Conservation (phyloP, 2,113 vertebrate genomes). For the Larimichthys crocea region DNA sequence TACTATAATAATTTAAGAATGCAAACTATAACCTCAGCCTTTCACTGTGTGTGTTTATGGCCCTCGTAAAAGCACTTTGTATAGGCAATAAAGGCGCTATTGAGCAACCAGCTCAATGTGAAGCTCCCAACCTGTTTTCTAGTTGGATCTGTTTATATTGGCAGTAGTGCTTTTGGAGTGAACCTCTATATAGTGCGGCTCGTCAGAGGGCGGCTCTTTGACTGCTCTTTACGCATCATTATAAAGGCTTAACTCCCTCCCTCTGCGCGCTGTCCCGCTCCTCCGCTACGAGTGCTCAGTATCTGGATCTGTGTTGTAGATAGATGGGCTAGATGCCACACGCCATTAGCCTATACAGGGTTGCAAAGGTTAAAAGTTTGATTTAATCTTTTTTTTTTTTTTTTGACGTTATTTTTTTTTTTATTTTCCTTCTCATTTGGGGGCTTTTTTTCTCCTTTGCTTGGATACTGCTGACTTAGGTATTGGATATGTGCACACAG, state of each 20-base stretch:
- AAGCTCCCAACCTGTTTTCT: background rate
- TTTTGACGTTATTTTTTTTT: background rate
- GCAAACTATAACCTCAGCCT: background rate
- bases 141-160: conserved; percentile 18
- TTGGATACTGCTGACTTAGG: conserved; percentile 79
- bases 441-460: conserved; percentile 52
- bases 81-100: background rate
- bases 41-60: background rate
- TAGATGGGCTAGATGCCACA: conserved; percentile 49
- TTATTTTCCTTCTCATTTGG: background rate
- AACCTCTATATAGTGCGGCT: conserved; percentile 4
- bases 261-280: conserved; percentile 59
- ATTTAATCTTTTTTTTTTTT: conserved; percentile 5
- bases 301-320: conserved; percentile 52
- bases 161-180: conserved; percentile 6
- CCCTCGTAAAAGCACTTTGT: background rate
- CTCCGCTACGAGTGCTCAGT: conserved; percentile 34
- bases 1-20: background rate
- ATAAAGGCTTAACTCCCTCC: conserved; percentile 73
- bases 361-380: conserved; percentile 42
- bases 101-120: background rate
- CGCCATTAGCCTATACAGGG: conserved; percentile 21
- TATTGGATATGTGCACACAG: conserved; percentile 87
- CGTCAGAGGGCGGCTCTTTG: conserved; percentile 75
- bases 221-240: conserved; percentile 65